A percentile compares a stretch with the other conserved stretches of the same genome.
Evolutionary conservation across 2,113 vertebrate species (phyloP).

Genomic region (Campylomormyrus numenius): DNA sequence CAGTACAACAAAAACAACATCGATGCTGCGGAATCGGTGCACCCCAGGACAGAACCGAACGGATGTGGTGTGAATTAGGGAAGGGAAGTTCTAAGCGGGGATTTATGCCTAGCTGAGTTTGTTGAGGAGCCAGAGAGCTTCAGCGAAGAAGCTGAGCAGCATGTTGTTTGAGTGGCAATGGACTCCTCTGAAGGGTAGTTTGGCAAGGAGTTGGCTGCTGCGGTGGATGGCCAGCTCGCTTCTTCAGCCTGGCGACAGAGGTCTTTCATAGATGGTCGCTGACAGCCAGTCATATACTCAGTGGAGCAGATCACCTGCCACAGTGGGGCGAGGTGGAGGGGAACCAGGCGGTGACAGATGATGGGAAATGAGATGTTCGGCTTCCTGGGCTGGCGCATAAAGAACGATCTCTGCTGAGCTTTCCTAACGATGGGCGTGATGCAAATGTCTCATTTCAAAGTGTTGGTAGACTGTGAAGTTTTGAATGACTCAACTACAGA

Average conservation of each 20-base stretch:
- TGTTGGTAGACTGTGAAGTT: background rate
- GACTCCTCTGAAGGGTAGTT: background rate
- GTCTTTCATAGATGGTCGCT: background rate
- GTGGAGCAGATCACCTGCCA: background rate
- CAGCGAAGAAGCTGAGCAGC: background rate
- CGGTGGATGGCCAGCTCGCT: background rate
- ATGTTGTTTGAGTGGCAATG: background rate
- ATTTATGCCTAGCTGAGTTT: background rate
- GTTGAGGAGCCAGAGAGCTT: background rate
- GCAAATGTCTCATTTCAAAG: background rate
- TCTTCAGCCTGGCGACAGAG: background rate
- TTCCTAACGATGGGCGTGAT: background rate
- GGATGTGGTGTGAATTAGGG: background rate
- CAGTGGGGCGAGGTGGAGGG: background rate
- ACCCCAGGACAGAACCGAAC: background rate
- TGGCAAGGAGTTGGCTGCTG: background rate
- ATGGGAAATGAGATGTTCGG: background rate
- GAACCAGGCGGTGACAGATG: background rate
- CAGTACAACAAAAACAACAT: background rate
- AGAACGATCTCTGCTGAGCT: background rate
- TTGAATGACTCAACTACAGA: background rate
- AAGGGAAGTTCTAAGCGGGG: background rate
- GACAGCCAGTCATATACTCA: background rate
- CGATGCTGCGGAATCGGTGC: background rate
- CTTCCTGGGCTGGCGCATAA: background rate